A percentile compares a stretch with the other conserved stretches of the same genome.
phyloP scores from a whole-genome alignment of 1,140 invertebrate genomes.

The Drosophila kurseongensis region DNA sequence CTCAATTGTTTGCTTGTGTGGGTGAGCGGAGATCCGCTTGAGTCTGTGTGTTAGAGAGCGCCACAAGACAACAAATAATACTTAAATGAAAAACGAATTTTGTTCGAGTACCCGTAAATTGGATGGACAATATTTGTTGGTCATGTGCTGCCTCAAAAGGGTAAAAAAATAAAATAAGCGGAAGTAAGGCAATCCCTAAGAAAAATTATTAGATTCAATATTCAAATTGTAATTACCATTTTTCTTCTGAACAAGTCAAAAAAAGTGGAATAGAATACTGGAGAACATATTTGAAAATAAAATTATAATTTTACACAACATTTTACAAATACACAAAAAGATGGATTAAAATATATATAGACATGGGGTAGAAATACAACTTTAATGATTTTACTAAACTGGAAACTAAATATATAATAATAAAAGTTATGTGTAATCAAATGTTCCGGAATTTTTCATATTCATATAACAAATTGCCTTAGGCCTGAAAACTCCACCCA shows the following conservation, averaged over 20 bases:
- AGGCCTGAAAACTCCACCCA: slow-evolving; percentile 3
- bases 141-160: background rate
- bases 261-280: no score
- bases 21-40: slow-evolving; percentile 16
- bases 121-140: slow-evolving; percentile 12
- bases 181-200: slow-evolving; percentile 11
- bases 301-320: no score
- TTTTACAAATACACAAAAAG: no score
- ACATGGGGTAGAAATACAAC: no score
- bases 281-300: no score
- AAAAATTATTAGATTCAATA: background rate
- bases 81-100: slow-evolving; percentile 41
- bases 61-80: slow-evolving; percentile 20
- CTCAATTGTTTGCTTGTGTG: slow-evolving; percentile 41
- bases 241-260: background rate
- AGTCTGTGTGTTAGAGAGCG: slow-evolving; percentile 10
- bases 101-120: slow-evolving; percentile 14
- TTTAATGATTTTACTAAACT: no score
- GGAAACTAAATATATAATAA: no score
- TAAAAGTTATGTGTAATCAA: no score
- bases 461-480: background rate
- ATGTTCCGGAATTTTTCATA: no score
- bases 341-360: no score
- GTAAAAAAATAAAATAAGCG: slow-evolving; percentile 1
- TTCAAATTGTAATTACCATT: background rate